phyloP scores from a whole-genome alignment of 2,797 vertebrate genomes.

The Hippopotamyrus pictus region DNA sequence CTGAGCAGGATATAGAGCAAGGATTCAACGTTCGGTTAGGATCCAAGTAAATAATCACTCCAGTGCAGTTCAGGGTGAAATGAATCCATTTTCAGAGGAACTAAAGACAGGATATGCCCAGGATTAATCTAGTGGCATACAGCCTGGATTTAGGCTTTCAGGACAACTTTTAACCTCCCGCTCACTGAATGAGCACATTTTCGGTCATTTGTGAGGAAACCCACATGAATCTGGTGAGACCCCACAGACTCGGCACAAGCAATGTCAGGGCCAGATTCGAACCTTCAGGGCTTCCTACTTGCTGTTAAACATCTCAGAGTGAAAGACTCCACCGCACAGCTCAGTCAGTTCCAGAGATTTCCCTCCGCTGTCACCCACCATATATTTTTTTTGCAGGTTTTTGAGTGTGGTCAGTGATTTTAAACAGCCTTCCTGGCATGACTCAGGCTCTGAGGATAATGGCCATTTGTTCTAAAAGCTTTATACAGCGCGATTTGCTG shows the following conservation, averaged over 20 bases:
- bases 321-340: neutral
- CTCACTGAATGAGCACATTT: neutral
- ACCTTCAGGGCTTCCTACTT: neutral
- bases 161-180: neutral
- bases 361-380: neutral
- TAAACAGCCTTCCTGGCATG: neutral
- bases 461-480: neutral
- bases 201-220: neutral
- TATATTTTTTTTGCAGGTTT: neutral
- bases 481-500: neutral
- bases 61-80: neutral
- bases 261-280: neutral
- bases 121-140: neutral
- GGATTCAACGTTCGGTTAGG: neutral
- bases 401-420: neutral
- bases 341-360: neutral
- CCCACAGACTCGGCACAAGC: neutral
- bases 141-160: neutral
- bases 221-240: neutral
- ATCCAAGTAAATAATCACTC: neutral
- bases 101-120: neutral
- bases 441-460: neutral
- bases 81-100: neutral
- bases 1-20: neutral
- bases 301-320: neutral